Percentiles rank a stretch among this genome's conserved stretches.
Evolutionary conservation across 2,797 vertebrate genomes (phyloP).

Genomic region (Thaleichthys pacificus): DNA sequence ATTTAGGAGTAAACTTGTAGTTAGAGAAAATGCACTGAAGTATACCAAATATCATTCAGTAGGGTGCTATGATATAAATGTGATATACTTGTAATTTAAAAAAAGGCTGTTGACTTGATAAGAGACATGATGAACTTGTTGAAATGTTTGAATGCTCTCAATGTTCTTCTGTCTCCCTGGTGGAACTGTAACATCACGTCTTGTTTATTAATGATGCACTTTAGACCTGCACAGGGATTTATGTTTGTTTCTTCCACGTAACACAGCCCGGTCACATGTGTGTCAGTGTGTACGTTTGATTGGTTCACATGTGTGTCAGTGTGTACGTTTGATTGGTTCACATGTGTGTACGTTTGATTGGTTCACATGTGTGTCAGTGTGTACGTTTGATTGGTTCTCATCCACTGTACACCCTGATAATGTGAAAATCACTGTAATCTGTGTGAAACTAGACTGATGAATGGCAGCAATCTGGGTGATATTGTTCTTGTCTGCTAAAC

Average conservation of each 20-base stretch:
- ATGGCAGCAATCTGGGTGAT: not conserved
- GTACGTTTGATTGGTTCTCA: conserved; percentile 17
- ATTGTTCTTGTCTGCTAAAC: not conserved
- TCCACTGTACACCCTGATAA: not conserved
- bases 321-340: conserved; percentile 19
- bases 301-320: too few relatives aligned
- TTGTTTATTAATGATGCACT: conserved; percentile 52
- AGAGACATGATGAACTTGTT: not conserved
- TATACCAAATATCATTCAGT: not conserved
- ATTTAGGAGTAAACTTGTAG: not conserved
- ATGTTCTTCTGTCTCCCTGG: not conserved
- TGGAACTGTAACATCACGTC: conserved; percentile 30
- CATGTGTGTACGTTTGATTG: conserved; percentile 17
- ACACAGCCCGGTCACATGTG: conserved; percentile 5
- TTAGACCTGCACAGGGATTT: conserved; percentile 48
- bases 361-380: conserved; percentile 12
- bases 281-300: conserved; percentile 3
- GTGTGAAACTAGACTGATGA: not conserved
- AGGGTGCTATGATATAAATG: not conserved
- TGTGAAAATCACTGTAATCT: conserved; percentile 1
- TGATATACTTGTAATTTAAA: not conserved
- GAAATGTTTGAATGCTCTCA: not conserved
- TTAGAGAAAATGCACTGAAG: conserved; percentile 2
- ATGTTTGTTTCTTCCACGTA: conserved; percentile 43
- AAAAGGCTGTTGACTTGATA: not conserved